Base-by-base conservation (phyloP, 2,113 vertebrate genomes). In the Lophotis ruficrista region DNA sequence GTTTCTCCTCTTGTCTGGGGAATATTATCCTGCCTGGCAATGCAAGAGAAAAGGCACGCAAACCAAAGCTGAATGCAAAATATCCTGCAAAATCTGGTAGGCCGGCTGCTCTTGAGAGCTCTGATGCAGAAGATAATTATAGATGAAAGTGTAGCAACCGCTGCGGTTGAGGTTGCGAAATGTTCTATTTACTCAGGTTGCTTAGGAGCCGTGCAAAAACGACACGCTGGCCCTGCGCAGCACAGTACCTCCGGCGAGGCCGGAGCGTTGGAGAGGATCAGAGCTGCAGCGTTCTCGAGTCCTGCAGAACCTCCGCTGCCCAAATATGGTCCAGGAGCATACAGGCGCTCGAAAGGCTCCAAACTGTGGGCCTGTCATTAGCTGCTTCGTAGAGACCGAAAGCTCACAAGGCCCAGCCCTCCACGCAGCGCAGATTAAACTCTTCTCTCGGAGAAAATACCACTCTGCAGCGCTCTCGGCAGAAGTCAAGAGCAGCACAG, bases 101-200 rank as follows among this genome's bases (percentile, higher is more conserved):
- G 82, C 72, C 6, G 48, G 71, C 18, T 33, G 89, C 89, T 85
- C 79, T 18, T 4, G 58, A 62, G 95, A 81, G 90, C 90, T 25
- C 80, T 75, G 77, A 38, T 9, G 82, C 78, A 8, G 5, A 27
- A 19, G 94, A 85, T 90, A 94, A 97, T 96, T 93, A 88, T 92
- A 94, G 94, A 86, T 60, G 78, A 47, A 83, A 93, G 82, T 31
- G 87, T 47, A 35, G 89, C 85, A 60, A 81, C 38, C 69, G 27
- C 89, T 28, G 90, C 5, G 86, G 90, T 9, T 16, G 3, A 10
- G 61, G 25, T 48, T 76, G 94, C 73, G 90, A 92, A 88, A 35
- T 53, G 79, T 69, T 94, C 85, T 96, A 23, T 96, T 96, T 93
- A 57, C 80, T 50, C 33, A 11, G 35, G 95, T 95, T 96, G 95